phyloP scores from a whole-genome alignment of 2,113 vertebrate species.

The Erinaceus europaeus region DNA sequence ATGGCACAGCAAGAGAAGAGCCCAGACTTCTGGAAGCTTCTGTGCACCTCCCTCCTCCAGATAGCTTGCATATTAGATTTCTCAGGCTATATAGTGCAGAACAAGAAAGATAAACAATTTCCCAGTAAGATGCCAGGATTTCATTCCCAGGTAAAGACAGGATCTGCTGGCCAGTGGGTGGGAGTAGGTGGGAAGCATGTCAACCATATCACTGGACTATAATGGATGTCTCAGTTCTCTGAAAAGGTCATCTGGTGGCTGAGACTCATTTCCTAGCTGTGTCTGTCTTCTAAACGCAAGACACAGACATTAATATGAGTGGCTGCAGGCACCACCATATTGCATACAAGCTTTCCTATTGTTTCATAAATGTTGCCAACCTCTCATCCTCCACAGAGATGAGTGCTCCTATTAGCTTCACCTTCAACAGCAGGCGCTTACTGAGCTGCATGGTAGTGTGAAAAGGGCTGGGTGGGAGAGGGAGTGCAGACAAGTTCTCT shows the following conservation, averaged over 20 bases:
- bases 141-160: constrained; percentile 53
- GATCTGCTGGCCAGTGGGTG: neutral
- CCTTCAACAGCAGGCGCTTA: neutral
- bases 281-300: neutral
- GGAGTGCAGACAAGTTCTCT: accelerated
- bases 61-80: constrained; percentile 17
- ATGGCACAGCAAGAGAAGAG: neutral
- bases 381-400: neutral
- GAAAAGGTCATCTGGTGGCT: constrained; percentile 10
- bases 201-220: neutral
- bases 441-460: too few species aligned
- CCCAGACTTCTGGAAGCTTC: neutral
- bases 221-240: neutral
- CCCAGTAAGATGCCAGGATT: constrained; percentile 4
- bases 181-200: neutral
- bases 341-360: neutral
- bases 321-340: too few species aligned
- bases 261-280: neutral
- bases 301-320: neutral
- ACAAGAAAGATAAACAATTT: constrained; percentile 36
- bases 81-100: neutral
- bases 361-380: neutral
- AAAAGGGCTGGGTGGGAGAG: neutral
- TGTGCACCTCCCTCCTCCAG: neutral
- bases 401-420: neutral